These are phyloP conservation scores for Cyclura pinguis DNA, from an alignment of 2,797 vertebrate species.

Conservation along the genomic window DNA sequence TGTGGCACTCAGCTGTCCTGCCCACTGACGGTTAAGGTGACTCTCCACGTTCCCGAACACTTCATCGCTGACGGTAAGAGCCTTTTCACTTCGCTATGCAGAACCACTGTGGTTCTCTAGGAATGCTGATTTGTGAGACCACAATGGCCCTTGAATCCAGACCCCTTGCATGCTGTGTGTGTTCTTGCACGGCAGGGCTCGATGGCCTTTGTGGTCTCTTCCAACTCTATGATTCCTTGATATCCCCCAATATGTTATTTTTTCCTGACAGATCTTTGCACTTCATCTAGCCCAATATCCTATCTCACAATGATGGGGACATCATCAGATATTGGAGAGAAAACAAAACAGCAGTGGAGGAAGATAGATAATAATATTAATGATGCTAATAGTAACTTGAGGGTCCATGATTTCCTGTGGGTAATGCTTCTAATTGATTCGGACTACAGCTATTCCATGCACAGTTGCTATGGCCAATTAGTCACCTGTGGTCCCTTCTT, in stretches of 20 bases:
- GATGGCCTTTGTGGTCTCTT: too few relatives aligned
- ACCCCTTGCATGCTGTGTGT: too few relatives aligned
- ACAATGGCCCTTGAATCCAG: too few relatives aligned
- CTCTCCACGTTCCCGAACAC: slow-evolving; percentile 96
- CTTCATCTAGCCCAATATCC: too few relatives aligned
- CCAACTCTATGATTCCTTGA: too few relatives aligned
- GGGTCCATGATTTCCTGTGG: not conserved
- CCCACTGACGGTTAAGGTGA: slow-evolving; percentile 96
- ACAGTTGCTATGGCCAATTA: not conserved
- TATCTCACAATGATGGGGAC: not conserved
- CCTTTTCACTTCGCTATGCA: accelerated
- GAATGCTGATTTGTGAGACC: too few relatives aligned
- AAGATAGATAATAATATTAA: not conserved
- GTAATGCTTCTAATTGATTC: not conserved
- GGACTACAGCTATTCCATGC: not conserved
- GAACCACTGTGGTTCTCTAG: not conserved
- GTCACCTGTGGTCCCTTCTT: not conserved
- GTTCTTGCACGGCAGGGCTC: too few relatives aligned
- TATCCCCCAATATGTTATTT: not conserved
- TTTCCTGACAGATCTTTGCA: not conserved
- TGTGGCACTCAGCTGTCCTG: slow-evolving; percentile 95
- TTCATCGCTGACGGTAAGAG: slow-evolving; percentile 97
- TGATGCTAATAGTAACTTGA: too few relatives aligned
- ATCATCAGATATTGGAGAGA: not conserved
- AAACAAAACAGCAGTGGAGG: not conserved